Conservation (phyloP, 2,113 vertebrate species). For the Mesembrinibis cayennensis region DNA sequence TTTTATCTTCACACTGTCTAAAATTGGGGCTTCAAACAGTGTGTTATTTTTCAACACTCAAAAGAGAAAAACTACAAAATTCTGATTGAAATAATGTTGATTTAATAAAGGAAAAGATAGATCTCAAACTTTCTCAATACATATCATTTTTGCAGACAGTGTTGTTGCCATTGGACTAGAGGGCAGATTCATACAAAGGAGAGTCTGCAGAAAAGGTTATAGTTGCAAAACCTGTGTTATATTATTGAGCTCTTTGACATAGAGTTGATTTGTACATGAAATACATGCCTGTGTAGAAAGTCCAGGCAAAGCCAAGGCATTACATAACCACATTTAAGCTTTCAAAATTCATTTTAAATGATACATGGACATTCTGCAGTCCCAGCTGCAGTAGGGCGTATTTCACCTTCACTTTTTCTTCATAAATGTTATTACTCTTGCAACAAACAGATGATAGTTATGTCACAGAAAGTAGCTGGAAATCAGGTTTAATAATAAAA, state of each 20-base stretch:
- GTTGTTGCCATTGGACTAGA: not conserved
- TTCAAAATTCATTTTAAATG: not conserved
- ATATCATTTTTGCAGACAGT: not conserved
- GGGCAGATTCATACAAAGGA: not conserved
- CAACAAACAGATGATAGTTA: not conserved
- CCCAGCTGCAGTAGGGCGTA: not conserved
- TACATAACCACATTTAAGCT: conserved; percentile 19
- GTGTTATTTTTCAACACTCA: not conserved
- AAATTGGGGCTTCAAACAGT: not conserved
- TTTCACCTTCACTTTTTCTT: conserved; percentile 6
- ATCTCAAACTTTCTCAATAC: not conserved
- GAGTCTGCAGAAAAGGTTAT: not conserved
- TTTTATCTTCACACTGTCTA: not conserved
- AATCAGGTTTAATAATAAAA: not conserved
- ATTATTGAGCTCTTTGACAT: not conserved
- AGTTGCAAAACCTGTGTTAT: not conserved
- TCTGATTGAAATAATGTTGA: not conserved
- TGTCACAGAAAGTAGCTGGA: not conserved
- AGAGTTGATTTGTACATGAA: not conserved
- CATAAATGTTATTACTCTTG: not conserved
- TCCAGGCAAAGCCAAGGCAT: not conserved
- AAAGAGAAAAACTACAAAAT: not conserved
- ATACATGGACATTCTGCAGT: not conserved
- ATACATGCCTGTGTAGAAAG: not conserved
- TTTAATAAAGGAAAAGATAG: not conserved